These are phyloP conservation scores for Colletes gigas DNA, from an alignment of 1,140 invertebrate species.

Conservation along the genomic window DNA sequence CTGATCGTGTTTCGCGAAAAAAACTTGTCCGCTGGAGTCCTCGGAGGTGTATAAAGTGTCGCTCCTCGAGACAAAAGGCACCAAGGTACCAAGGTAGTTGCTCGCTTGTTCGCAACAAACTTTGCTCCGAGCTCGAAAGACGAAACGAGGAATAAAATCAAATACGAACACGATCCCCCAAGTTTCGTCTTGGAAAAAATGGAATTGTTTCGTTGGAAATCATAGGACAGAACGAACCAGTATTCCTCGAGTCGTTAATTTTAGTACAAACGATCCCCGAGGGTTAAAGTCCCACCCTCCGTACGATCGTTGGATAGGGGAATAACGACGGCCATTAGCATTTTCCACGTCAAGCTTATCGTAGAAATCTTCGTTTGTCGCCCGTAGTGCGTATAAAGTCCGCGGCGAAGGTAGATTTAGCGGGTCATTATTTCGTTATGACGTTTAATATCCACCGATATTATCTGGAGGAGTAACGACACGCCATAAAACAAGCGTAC, in stretches of 20 bases:
- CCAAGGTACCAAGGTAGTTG: not conserved
- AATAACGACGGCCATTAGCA: slow-evolving; percentile 37
- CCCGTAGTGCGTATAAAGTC: not conserved
- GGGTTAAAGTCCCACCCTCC: not conserved
- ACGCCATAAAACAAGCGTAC: not conserved
- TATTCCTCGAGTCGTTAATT: not conserved
- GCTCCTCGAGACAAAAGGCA: not conserved
- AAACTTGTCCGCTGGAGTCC: no score
- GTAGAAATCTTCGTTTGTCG: slow-evolving; percentile 21
- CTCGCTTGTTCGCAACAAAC: not conserved
- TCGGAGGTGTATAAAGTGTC: no score
- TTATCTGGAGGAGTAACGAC: slow-evolving; percentile 2
- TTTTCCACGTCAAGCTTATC: slow-evolving; percentile 24
- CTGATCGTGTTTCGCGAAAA: not conserved
- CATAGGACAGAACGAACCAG: no score
- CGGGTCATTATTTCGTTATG: not conserved
- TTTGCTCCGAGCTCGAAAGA: no score
- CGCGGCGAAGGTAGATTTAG: slow-evolving; percentile 3
- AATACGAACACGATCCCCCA: no score
- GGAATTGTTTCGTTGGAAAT: no score
- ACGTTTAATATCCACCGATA: not conserved
- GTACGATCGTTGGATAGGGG: slow-evolving; percentile 20
- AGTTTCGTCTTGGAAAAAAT: no score
- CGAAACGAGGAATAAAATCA: no score
- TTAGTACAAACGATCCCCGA: not conserved